Percentiles rank a stretch among this genome's conserved stretches.
Evolutionary conservation across 2,113 vertebrate genomes (phyloP).

Genomic region (Sakesphorus luctuosus): DNA sequence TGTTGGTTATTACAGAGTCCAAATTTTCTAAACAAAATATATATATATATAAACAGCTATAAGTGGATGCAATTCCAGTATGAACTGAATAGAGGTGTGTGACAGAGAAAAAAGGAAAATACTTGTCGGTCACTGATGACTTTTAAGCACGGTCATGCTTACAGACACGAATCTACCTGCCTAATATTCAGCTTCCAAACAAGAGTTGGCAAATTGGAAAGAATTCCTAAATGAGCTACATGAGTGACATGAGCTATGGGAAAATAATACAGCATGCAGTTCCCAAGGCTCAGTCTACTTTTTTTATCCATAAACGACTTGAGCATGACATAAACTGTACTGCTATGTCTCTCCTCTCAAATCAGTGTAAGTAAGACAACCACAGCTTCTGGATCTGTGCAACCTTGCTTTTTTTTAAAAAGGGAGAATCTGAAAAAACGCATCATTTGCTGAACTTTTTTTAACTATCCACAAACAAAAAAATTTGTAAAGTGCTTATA

Average conservation of each 20-base stretch:
- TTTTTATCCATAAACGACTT: not conserved
- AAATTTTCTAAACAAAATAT: not conserved
- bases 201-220: not conserved
- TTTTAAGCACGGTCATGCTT: not conserved
- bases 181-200: not conserved
- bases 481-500: not conserved
- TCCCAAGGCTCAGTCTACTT: not conserved
- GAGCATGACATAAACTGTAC: not conserved
- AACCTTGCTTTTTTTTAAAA: not conserved
- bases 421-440: not conserved
- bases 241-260: not conserved
- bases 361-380: not conserved
- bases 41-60: not conserved
- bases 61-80: not conserved
- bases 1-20: not conserved
- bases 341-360: not conserved
- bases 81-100: not conserved
- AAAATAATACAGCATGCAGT: not conserved
- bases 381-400: not conserved
- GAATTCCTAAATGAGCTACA: not conserved
- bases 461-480: not conserved
- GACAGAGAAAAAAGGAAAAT: not conserved
- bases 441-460: not conserved
- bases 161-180: not conserved
- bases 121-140: rapidly evolving